Conservation (phyloP, 2,797 vertebrate species). For the Periophthalmus magnuspinnatus region DNA sequence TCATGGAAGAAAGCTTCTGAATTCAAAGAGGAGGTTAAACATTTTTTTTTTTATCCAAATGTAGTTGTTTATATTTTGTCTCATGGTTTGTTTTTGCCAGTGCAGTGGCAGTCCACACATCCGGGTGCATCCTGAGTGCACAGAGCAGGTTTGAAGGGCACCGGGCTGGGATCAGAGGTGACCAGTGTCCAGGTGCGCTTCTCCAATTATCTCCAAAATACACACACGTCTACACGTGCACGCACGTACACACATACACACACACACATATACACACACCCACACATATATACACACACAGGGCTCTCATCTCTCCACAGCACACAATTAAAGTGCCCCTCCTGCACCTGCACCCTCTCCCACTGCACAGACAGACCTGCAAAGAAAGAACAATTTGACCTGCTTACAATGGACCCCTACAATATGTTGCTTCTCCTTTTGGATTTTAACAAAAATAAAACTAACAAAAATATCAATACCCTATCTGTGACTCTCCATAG, state of each 20-base stretch:
- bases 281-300: slow-evolving; percentile 12
- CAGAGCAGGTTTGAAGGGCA: slow-evolving; percentile 61
- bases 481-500: not conserved
- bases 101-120: slow-evolving; percentile 29
- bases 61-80: not conserved
- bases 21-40: not conserved
- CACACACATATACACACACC: slow-evolving; percentile 7
- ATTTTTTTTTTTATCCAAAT: too few relatives aligned
- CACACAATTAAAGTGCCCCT: slow-evolving; percentile 61
- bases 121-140: slow-evolving; percentile 37
- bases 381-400: slow-evolving; percentile 46
- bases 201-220: slow-evolving; percentile 66
- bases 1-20: too few relatives aligned
- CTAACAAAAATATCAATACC: too few relatives aligned
- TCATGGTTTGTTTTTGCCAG: slow-evolving; percentile 6
- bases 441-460: not conserved
- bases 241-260: slow-evolving; percentile 1
- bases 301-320: slow-evolving; percentile 42
- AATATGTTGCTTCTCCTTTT: not conserved
- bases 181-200: slow-evolving; percentile 68
- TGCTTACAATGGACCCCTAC: slow-evolving; percentile 30
- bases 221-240: slow-evolving; percentile 5
- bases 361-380: slow-evolving; percentile 30
- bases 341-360: slow-evolving; percentile 57
- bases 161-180: slow-evolving; percentile 66